Evolutionary conservation across 2,888 invertebrate genomes (phyloP).

Genomic region (Tanytarsus gracilentus): DNA sequence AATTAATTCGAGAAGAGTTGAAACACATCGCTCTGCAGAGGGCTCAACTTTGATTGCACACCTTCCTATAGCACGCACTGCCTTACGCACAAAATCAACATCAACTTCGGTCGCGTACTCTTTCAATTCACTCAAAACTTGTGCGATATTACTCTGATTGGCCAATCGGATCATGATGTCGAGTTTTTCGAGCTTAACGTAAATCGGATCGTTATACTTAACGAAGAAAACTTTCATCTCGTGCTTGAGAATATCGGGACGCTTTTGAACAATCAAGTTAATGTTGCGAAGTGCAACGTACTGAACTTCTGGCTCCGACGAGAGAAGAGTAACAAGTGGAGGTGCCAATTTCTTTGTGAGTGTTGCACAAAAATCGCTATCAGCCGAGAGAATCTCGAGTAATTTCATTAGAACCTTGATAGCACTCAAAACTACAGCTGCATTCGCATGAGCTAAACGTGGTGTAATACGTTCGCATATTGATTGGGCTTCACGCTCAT

Average conservation of each 20-base stretch:
- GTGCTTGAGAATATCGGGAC: constrained; percentile 96
- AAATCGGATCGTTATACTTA: constrained; percentile 99
- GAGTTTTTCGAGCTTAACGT: constrained; percentile 96
- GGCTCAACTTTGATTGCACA: constrained; percentile 59
- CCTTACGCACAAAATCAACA: constrained; percentile 98
- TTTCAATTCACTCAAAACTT: constrained; percentile 94
- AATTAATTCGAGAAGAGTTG: constrained; percentile 92
- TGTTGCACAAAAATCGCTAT: constrained; percentile 87
- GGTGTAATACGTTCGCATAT: constrained; percentile 97
- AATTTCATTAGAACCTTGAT: constrained; percentile 97
- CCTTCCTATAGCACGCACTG: constrained; percentile 94
- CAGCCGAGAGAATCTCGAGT: constrained; percentile 91
- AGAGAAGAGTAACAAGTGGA: constrained; percentile 93
- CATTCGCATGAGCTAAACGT: constrained; percentile 95
- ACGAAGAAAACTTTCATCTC: constrained; percentile 99
- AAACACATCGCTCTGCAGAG: constrained; percentile 96
- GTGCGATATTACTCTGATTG: constrained; percentile 95
- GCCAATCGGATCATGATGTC: constrained; percentile 99
- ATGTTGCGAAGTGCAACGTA: constrained; percentile 98
- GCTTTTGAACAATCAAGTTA: constrained; percentile 97
- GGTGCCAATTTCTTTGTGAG: constrained; percentile 96
- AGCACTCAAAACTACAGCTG: constrained; percentile 96
- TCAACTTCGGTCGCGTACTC: constrained; percentile 99
- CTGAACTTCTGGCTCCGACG: constrained; percentile 98
- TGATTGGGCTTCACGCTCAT: constrained; percentile 96